Evolutionary conservation across 2,888 invertebrate genomes (phyloP).

Genomic region (Liopterus haemorrhoidalis): DNA sequence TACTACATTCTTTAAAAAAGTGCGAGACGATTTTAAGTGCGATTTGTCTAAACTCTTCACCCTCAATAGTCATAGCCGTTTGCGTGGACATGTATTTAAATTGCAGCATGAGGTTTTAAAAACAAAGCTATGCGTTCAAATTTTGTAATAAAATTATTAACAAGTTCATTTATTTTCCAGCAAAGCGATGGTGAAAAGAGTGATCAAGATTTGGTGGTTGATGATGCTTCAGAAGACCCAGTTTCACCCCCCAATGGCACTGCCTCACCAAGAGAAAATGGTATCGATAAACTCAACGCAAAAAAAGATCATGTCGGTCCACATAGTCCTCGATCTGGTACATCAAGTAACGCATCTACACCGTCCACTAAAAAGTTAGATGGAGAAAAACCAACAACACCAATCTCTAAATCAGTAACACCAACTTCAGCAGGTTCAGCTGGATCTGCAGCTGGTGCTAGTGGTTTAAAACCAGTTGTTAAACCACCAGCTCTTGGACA

Average conservation of each 20-base stretch:
- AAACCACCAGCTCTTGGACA: slow-evolving; percentile 51
- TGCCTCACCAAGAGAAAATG: slow-evolving; percentile 81
- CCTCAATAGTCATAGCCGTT: too few relatives aligned
- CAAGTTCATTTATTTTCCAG: too few relatives aligned
- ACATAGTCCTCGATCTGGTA: slow-evolving; percentile 73
- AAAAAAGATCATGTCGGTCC: slow-evolving; percentile 71
- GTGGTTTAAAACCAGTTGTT: slow-evolving; percentile 52
- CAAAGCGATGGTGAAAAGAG: slow-evolving; percentile 80
- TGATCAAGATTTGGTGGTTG: slow-evolving; percentile 90
- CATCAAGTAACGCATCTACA: slow-evolving; percentile 85
- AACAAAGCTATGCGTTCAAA: too few relatives aligned
- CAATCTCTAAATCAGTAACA: slow-evolving; percentile 84
- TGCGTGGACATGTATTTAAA: too few relatives aligned
- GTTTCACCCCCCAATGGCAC: slow-evolving; percentile 80
- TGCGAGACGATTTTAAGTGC: too few relatives aligned
- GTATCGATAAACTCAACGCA: slow-evolving; percentile 69
- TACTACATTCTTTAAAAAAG: too few relatives aligned
- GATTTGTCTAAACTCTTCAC: too few relatives aligned
- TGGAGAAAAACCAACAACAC: slow-evolving; percentile 81
- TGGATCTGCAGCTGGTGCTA: slow-evolving; percentile 48
- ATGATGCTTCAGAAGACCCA: slow-evolving; percentile 88
- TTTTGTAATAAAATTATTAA: too few relatives aligned
- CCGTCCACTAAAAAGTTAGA: slow-evolving; percentile 82
- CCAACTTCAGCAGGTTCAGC: slow-evolving; percentile 60
- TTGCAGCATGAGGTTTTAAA: too few relatives aligned